Evolutionary conservation across 2,888 invertebrate genomes (phyloP), one percentile per base, ranked within the genome.

Genomic region (Lycocerus yunnanus): DNA sequence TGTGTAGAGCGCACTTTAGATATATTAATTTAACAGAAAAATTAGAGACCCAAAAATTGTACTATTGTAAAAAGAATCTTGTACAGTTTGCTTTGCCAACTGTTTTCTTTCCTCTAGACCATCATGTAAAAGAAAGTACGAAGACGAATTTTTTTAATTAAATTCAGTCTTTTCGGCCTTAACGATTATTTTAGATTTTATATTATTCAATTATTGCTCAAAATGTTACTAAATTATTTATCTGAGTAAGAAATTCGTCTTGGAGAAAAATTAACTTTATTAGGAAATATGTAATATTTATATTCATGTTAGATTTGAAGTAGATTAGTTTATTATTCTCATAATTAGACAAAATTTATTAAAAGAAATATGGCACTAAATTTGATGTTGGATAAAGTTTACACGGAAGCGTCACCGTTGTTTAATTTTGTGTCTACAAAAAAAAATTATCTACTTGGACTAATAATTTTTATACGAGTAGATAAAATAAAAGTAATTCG

Each of bases 221-320:
- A 43, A 43, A 2, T 27, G 27, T 43, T 43, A 43, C 8, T 2
- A 43, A n/a, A n/a, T 43, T 43, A n/a, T 43, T 43, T 43, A 43
- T n/a, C 43, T 43, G 43, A 43, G 43, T n/a, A 43, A n/a, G 43
- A 43, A 43, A 43, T 43, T 43, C 43, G 43, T 43, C 43, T 43
- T n/a, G 43, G 8, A 60, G 16, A 63, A 63, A 63, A 63, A 63
- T 63, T 18, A 16, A 18, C 13, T 61, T 63, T 63, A 63, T 63
- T 60, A 63, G 61, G 20, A 14, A 16, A 63, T 18, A 18, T 63
- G 61, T 63, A 63, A 63, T 66, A 66, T 66, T 27, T 24, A 71
- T 74, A 74, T 74, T 69, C 74, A 71, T 74, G 74, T 74, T 74
- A 74, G 74, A 74, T 71, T 71, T 59, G 65, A 71, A 69, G 60